phyloP scores from a whole-genome alignment of 2,113 vertebrate genomes.

The Choloepus hoffmanni region DNA sequence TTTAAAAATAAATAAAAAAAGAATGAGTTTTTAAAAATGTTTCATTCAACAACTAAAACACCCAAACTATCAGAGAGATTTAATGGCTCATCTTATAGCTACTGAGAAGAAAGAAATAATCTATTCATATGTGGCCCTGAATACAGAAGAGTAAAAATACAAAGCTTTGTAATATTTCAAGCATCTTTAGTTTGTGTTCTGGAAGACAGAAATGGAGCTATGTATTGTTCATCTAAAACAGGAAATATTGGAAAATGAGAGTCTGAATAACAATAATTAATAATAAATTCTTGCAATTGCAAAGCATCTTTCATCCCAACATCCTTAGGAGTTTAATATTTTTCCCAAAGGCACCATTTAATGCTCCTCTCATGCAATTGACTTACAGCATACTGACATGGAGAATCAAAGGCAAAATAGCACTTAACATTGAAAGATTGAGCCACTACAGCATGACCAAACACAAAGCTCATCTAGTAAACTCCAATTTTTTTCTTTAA shows the following conservation, averaged over 20 bases:
- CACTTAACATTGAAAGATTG: conserved; percentile 24
- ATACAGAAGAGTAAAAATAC: conserved; percentile 31
- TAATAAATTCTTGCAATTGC: conserved; percentile 63
- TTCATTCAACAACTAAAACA: conserved; percentile 54
- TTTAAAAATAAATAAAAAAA: conserved; percentile 58
- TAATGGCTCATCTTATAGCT: conserved; percentile 67
- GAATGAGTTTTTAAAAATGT: conserved; percentile 40
- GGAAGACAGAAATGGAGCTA: conserved; percentile 14
- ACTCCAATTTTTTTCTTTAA: not conserved
- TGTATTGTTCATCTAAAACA: conserved; percentile 32
- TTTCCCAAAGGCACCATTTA: conserved; percentile 44
- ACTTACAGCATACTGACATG: not conserved
- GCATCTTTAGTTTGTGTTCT: conserved; percentile 63
- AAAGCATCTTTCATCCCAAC: conserved; percentile 55
- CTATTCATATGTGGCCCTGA: conserved; percentile 55
- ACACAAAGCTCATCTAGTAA: conserved; percentile 25
- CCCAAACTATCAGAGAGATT: conserved; percentile 53
- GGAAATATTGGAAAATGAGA: conserved; percentile 54
- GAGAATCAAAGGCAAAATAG: conserved; percentile 47
- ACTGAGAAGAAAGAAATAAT: conserved; percentile 57
- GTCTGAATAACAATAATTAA: conserved; percentile 64
- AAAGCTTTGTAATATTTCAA: conserved; percentile 50
- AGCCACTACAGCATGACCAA: conserved; percentile 27
- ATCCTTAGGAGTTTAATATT: conserved; percentile 30
- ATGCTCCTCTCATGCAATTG: not conserved